Evolutionary conservation across 1,140 invertebrate species (phyloP).

Genomic region (Andricus grossulariae): DNA sequence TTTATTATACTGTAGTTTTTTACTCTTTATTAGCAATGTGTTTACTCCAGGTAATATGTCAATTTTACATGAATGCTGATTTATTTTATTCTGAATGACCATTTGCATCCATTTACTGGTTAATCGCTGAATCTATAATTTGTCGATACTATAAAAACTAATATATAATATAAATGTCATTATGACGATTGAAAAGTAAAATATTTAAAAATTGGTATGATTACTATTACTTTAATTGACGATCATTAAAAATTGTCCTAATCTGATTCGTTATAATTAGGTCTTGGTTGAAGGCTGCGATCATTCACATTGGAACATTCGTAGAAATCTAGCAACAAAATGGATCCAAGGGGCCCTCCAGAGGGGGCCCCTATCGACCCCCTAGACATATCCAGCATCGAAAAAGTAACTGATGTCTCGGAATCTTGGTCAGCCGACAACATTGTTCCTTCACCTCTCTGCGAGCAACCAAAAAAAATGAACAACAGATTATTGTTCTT

Average conservation of each 20-base stretch:
- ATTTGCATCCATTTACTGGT: no score
- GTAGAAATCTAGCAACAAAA: conserved; percentile 48
- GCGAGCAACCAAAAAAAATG: conserved; percentile 61
- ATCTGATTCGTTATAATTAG: not conserved
- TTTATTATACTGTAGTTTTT: no score
- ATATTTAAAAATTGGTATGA: not conserved
- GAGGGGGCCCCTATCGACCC: conserved; percentile 71
- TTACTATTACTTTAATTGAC: not conserved
- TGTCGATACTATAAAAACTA: no score
- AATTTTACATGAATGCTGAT: no score
- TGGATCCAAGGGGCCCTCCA: conserved; percentile 73
- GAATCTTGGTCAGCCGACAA: conserved; percentile 59
- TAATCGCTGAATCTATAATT: no score
- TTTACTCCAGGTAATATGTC: no score
- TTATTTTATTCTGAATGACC: no score
- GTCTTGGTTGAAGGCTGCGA: not conserved
- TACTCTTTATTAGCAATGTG: no score
- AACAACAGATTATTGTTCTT: conserved; percentile 69
- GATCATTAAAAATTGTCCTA: not conserved
- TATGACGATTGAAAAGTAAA: no score
- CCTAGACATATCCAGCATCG: conserved; percentile 63
- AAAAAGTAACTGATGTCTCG: conserved; percentile 60
- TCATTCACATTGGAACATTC: conserved; percentile 1
- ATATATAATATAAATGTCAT: no score
- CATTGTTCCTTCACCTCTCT: conserved; percentile 52